Evolutionary conservation across 2,888 invertebrate species (phyloP), one percentile per base, ranked within the genome.

Genomic region (Linyphia triangularis): DNA sequence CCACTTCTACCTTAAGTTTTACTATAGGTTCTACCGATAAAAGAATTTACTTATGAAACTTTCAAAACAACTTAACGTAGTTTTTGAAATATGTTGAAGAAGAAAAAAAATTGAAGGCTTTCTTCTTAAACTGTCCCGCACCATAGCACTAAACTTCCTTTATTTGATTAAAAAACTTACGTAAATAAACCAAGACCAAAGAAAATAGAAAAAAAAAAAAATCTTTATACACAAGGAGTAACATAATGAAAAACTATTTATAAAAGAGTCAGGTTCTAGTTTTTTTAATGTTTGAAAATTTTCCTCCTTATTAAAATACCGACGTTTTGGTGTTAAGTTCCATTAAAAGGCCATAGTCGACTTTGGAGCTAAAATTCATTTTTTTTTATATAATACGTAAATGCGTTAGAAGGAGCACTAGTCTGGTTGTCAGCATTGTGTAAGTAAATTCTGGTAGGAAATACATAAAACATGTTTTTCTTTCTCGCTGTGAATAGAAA

Each of bases 211-310:
- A 37, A 59, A 57, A 73, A 77, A 59, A 59, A 19, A 6, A 9
- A 10, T 33, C 22, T 73, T 22, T 33, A 6, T 16, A n/a, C 37
- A 22, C 28, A 22, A 13, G n/a, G 40, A 19, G 13, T 19, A 51
- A 61, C 70, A 40, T 70, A 81, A 81, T 81, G 81, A 81, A 81
- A 79, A 81, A 24, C 69, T 59, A 70, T 81, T 81, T 70, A 59
- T 61, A 81, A 59, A 81, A 70, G 70, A 61, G 59, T 81, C 51
- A 51, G 43, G 67, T 40, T 51, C 30, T 19, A 19, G 51, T 63
- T 40, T 30, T 51, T 43, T 16, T 51, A n/a, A 30, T 13, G 43
- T 28, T 24, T 19, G 22, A 79, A 79, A 79, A n/a, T 63, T 77
- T 79, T 30, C 9, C 40, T n/a, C 22, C 51, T 79, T 79, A 67